Conservation (phyloP, 1,140 invertebrate species). For the Periplaneta americana region DNA sequence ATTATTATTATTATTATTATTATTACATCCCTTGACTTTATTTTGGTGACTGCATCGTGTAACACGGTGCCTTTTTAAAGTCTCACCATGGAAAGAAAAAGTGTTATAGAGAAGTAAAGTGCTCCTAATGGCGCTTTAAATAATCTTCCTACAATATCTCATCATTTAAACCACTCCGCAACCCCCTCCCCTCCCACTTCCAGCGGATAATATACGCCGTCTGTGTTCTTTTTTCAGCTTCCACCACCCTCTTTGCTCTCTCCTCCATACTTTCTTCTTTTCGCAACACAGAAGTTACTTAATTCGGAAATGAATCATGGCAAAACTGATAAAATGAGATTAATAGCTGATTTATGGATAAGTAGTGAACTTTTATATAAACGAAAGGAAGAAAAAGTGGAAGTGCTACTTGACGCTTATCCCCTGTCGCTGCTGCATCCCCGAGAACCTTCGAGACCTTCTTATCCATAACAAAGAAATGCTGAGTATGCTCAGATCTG, state of each 20-base stretch:
- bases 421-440: neutral
- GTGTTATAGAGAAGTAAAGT: neutral
- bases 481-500: too few species aligned
- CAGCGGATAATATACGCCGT: neutral
- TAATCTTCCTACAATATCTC: neutral
- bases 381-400: too few species aligned
- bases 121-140: neutral
- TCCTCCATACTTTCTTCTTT: neutral
- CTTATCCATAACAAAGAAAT: too few species aligned
- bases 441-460: too few species aligned
- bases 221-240: neutral
- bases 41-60: neutral
- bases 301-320: neutral
- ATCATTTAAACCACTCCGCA: neutral
- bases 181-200: neutral
- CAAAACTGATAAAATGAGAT: neutral
- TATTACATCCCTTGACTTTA: too few species aligned
- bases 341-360: neutral
- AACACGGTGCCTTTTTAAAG: neutral
- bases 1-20: too few species aligned
- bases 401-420: neutral
- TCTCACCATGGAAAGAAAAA: neutral
- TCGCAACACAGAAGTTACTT: neutral
- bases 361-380: neutral
- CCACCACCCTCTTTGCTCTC: neutral